Conservation (phyloP, 2,888 invertebrate genomes). For the Oxycera nigricornis region DNA sequence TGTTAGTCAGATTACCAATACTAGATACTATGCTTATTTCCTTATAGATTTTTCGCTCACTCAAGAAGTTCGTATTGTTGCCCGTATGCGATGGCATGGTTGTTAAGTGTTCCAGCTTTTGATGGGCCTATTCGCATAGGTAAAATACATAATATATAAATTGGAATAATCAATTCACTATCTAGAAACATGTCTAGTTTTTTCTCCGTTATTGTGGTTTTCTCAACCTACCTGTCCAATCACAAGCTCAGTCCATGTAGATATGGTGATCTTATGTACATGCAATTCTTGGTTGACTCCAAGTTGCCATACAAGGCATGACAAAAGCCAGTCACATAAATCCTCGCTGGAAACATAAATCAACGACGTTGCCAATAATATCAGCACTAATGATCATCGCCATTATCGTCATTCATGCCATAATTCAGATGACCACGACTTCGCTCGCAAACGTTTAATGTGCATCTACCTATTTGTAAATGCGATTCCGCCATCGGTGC, state of each 20-base stretch:
- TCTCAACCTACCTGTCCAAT: constrained; percentile 1
- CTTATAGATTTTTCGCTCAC: constrained; percentile 14
- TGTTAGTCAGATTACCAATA: constrained; percentile 25
- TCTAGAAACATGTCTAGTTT: constrained; percentile 12
- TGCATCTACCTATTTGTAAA: constrained; percentile 21
- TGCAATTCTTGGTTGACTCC: not conserved
- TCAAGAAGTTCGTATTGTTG: not conserved
- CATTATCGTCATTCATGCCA: constrained; percentile 33
- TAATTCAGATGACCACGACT: constrained; percentile 23
- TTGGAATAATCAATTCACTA: constrained; percentile 13
- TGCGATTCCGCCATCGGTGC: not conserved
- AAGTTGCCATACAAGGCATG: not conserved
- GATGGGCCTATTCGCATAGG: not conserved
- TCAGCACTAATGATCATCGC: constrained; percentile 39
- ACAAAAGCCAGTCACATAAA: constrained; percentile 26
- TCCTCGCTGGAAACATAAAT: constrained; percentile 35
- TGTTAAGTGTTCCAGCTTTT: not conserved
- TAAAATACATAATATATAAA: constrained; percentile 10
- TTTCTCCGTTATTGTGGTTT: constrained; percentile 29
- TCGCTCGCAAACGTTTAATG: constrained; percentile 4
- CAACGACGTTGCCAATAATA: constrained; percentile 38
- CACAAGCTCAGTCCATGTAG: not conserved
- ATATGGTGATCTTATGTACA: not conserved
- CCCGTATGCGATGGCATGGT: not conserved
- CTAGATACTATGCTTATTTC: constrained; percentile 12